These are phyloP conservation scores for Nezara viridula DNA, from an alignment of 2,888 invertebrate species.

Conservation along the genomic window DNA sequence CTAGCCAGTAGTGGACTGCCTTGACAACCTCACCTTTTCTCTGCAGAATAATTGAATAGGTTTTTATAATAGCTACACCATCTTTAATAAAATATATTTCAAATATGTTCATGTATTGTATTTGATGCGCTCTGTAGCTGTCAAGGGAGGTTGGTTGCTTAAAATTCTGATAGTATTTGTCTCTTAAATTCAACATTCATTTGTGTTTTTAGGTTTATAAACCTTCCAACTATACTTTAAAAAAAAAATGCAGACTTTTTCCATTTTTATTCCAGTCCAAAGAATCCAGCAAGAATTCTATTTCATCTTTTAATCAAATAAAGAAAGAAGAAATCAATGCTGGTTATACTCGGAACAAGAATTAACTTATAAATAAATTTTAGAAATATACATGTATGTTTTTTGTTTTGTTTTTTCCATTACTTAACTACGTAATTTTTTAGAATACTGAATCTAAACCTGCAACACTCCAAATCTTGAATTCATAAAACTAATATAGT, in stretches of 20 bases:
- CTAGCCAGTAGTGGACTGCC: too few species aligned
- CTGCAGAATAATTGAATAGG: not conserved
- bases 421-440: not conserved
- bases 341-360: constrained; percentile 26
- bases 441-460: not conserved
- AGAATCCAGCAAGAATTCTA: not conserved
- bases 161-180: not conserved
- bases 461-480: not conserved
- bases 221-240: not conserved
- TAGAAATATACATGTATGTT: not conserved
- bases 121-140: not conserved
- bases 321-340: constrained; percentile 30
- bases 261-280: constrained; percentile 40
- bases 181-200: not conserved
- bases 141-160: not conserved
- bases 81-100: not conserved
- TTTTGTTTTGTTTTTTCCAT: not conserved
- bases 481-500: not conserved
- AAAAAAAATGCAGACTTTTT: constrained; percentile 2
- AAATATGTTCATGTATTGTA: not conserved
- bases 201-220: constrained; percentile 18
- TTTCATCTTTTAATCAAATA: constrained; percentile 6
- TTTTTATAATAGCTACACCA: not conserved
- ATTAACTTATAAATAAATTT: constrained; percentile 23
- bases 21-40: not conserved